Evolutionary conservation across 2,888 invertebrate species (phyloP), one percentile per base, ranked within the genome.

Genomic region (Rhynchonema sp.): DNA sequence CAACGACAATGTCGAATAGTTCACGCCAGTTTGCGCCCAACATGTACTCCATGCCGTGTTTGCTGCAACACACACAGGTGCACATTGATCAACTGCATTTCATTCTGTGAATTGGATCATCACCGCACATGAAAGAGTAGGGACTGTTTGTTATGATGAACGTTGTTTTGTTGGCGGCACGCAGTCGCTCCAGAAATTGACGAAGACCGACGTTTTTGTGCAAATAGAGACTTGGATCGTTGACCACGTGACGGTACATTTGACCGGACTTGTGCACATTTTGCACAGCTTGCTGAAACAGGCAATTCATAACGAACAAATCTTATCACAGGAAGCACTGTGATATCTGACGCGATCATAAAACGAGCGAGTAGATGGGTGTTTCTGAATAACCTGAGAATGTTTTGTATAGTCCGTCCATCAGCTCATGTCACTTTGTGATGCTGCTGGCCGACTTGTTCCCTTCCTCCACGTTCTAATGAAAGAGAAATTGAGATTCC

Each of bases 101-200:
- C 38, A 38, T 38, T 20, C 9, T 13, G 20, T 25, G 46, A 46
- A 38, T n/a, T 46, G 9, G 23, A 38, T 52, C 20, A 27, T 2
- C 20, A 23, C 63, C 70, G 66, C 60, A 75, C 90, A 89, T 91
- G 80, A 96, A 96, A 69, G 85, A 84, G 73, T 83, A 92, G 0
- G 92, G 92, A 73, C 92, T 92, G 74, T 96, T 96, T 17, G 96
- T 94, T 22, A 98, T 89, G 61, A 96, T 79, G 75, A 96, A 96
- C 65, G 92, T 78, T 72, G 88, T 87, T 73, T 92, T 94, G 46
- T 82, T 82, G 30, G 82, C 82, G 0, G 80, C 77, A 63, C 81
- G 79, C 20, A 96, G 78, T 67, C 84, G 81, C 63, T 84, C 79
- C 65, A 96, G 84, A 72, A 87, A 87, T 59, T 78, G 79, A 63